Conservation (phyloP, 2,888 invertebrate genomes). For the Dromius quadrimaculatus region DNA sequence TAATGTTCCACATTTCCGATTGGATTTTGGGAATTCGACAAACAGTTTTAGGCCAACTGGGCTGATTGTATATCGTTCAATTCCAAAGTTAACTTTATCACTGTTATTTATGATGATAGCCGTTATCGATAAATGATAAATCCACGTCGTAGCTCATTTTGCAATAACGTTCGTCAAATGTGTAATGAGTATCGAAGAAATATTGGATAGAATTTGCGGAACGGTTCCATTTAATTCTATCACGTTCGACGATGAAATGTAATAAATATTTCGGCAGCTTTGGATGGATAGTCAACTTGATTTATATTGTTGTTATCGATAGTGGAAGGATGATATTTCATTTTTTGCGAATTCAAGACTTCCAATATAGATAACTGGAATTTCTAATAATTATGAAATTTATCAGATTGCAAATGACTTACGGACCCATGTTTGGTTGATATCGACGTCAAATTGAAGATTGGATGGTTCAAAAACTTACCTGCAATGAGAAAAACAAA, state of each 20-base stretch:
- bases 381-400: too few species aligned
- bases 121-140: slow-evolving; percentile 38
- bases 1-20: too few species aligned
- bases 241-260: slow-evolving; percentile 32
- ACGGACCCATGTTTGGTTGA: too few species aligned
- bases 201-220: slow-evolving; percentile 21
- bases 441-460: too few species aligned
- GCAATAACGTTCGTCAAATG: slow-evolving; percentile 40
- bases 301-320: slow-evolving; percentile 29
- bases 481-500: too few species aligned
- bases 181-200: slow-evolving; percentile 32
- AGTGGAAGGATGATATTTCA: too few species aligned
- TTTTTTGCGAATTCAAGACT: too few species aligned
- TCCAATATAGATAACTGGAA: too few species aligned
- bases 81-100: slow-evolving; percentile 33
- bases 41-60: background rate
- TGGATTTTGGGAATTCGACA: too few species aligned
- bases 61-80: slow-evolving; percentile 9
- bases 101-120: slow-evolving; percentile 37
- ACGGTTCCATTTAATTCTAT: slow-evolving; percentile 31
- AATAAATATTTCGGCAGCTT: slow-evolving; percentile 33
- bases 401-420: too few species aligned
- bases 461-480: too few species aligned
- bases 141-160: slow-evolving; percentile 28
- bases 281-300: slow-evolving; percentile 8